Evolutionary conservation across 2,113 vertebrate genomes (phyloP), one percentile per base, ranked within the genome.

Genomic region (Paradisaea rubra): DNA sequence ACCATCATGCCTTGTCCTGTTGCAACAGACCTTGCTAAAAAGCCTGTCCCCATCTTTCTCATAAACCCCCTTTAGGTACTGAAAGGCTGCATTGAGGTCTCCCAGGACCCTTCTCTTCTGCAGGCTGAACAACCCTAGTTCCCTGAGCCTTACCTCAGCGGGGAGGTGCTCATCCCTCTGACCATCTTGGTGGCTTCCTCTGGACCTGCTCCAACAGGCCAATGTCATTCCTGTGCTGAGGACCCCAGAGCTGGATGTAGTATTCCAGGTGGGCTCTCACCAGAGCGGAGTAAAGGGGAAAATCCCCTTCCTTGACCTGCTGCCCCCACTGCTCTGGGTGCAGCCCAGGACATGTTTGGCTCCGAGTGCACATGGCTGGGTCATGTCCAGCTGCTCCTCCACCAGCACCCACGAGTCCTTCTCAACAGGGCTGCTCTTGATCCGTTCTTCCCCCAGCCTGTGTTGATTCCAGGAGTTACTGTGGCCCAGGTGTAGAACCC

Each of bases 321-420:
- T 79, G 35, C 11, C 13, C 22, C 12, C 0, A 0, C 11, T 74
- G 8, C 56, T 70, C 24, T 25, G 8, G 30, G 12, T 47, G 68
- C 57, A 70, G 52, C 10, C 33, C 41, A 45, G 41, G 28, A 54
- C 15, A 8, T 0, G 0, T 33, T 35, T 33, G 45, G 33, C 66
- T 86, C 15, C 0, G 0, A 23, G n/a, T 3, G 3, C 47, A 8
- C 2, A 0, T 6, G 41, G 42, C n/a, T 3, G 7, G 20, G 17
- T 39, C 13, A 0, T 3, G 53, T 52, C 31, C 49, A 57, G 22
- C 37, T 2, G 3, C 49, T 61, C 42, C 18, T 68, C 30, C 11
- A 13, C 7, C 33, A 15, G 22, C 27, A 41, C 10, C 10, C 35
- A 15, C 11, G 19, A 3, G 30, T 64, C 27, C 31, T 57, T 22